Conservation (phyloP, 2,888 invertebrate genomes). For the Acrobasis consociella region DNA sequence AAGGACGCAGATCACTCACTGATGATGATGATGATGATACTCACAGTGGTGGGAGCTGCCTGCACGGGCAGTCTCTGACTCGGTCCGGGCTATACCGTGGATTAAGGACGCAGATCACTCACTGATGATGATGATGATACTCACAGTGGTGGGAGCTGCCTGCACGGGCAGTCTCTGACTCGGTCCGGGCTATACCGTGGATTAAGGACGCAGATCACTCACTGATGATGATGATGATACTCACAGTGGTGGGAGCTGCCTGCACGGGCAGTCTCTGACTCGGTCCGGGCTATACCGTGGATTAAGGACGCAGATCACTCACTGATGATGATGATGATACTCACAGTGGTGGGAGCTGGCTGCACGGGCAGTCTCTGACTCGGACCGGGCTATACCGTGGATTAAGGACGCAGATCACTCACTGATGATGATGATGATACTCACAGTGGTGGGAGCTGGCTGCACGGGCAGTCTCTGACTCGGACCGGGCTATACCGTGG, state of each 20-base stretch:
- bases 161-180: slow-evolving; percentile 41
- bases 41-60: neutral
- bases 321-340: neutral
- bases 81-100: slow-evolving; percentile 57
- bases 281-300: slow-evolving; percentile 57
- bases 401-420: no score
- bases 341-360: neutral
- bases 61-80: slow-evolving; percentile 41
- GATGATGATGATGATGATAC: neutral
- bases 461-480: slow-evolving; percentile 41
- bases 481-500: slow-evolving; percentile 57
- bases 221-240: neutral
- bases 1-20: no score
- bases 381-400: slow-evolving; percentile 57
- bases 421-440: neutral
- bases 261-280: slow-evolving; percentile 41
- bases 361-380: slow-evolving; percentile 41
- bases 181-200: slow-evolving; percentile 57
- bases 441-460: neutral
- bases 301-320: no score
- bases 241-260: neutral
- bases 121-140: neutral
- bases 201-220: no score
- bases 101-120: no score
- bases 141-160: neutral